Evolutionary conservation across 2,113 vertebrate species (phyloP), one percentile per base, ranked within the genome.

Genomic region (Sterrhoptilus dennistouni): DNA sequence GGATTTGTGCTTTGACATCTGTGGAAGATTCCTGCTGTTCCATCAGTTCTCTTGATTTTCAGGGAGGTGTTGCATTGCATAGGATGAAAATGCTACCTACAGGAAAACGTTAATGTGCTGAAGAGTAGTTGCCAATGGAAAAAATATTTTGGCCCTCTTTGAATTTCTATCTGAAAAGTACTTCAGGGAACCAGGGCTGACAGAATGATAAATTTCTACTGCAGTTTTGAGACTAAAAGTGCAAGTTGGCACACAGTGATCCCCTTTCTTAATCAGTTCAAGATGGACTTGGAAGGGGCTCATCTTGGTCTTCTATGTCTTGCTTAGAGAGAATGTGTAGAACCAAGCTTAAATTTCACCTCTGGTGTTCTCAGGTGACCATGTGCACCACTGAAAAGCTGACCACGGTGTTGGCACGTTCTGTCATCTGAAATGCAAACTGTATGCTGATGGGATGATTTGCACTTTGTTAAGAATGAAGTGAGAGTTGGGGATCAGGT

Each of bases 181-280:
- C 56, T 96, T 95, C 76, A 83, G 75, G 83, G 91, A 96, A 75
- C n/a, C 19, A 18, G 35, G 88, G 45, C 21, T 87, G 78, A 93
- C 92, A 92, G 78, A 82, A 74, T 96, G 89, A 95, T 96, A 74
- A 69, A 90, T 80, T 95, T 97, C 89, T 90, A 31, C 40, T 71
- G 50, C n/a, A 77, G 83, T 83, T 89, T 91, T 90, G 64, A 92
- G 74, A 90, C 10, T 71, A 82, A 95, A 97, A 90, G 61, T 76
- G n/a, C 27, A 90, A 89, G 66, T 20, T 94, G 89, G 61, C 82
- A 89, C 61, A 47, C 31, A 52, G 56, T 23, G 47, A 79, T 87
- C 66, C 17, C 45, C 52, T 83, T 71, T 33, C 31, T 78, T 94
- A 97, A 96, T 96, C 38, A 49, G 15, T 87, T 96, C 88, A 96